Evolutionary conservation across 2,113 vertebrate species (phyloP).

Genomic region (Tupaia tana): DNA sequence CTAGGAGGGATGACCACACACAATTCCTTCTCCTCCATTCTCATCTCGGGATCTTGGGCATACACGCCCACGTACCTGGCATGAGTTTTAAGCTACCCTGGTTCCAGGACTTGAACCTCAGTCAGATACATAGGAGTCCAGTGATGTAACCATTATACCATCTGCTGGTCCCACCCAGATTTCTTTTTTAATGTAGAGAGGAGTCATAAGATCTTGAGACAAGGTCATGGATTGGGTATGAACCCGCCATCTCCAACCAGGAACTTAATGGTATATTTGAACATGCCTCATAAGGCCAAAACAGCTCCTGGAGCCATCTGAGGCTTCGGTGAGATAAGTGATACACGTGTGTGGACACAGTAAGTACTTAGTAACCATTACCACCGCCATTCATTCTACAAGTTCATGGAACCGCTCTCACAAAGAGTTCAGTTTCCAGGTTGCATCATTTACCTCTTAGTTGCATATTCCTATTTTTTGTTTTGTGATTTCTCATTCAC

Average conservation of each 20-base stretch:
- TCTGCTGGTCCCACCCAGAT: no score
- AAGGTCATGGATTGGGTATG: background rate
- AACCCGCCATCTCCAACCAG: accelerated
- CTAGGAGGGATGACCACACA: no score
- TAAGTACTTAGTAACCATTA: accelerated
- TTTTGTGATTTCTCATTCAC: no score
- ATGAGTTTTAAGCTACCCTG: no score
- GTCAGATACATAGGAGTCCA: no score
- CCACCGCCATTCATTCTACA: accelerated
- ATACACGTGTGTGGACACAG: no score
- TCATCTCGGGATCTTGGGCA: no score
- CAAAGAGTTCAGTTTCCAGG: background rate
- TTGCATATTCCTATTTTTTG: background rate
- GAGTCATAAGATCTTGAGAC: background rate
- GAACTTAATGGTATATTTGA: background rate
- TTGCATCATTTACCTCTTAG: background rate
- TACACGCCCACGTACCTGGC: no score
- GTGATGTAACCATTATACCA: no score
- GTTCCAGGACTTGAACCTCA: no score
- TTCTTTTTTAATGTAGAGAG: background rate
- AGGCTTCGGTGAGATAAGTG: background rate
- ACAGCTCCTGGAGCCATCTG: background rate
- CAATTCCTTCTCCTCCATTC: no score
- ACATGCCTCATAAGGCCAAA: background rate
- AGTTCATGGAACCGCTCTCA: no score